A percentile compares a stretch with the other conserved stretches of the same genome.
Evolutionary conservation across 1,140 invertebrate species (phyloP).

Genomic region (Hyles euphorbiae): DNA sequence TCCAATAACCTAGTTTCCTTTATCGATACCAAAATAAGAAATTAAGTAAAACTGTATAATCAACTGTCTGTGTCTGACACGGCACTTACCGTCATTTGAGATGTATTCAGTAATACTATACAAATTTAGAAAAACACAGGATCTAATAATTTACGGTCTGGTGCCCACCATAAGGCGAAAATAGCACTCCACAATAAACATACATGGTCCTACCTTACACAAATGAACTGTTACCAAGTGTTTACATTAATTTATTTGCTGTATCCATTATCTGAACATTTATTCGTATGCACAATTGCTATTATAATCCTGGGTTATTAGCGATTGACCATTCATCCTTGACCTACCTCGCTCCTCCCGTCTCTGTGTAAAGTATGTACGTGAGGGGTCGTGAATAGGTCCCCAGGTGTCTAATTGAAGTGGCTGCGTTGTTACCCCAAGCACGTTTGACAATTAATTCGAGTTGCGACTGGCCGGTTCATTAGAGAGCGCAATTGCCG

Average conservation of each 20-base stretch:
- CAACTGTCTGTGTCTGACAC: too few relatives aligned
- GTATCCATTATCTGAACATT: conserved; percentile 8
- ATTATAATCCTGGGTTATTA: conserved; percentile 18
- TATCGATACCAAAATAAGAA: too few relatives aligned
- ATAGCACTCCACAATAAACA: too few relatives aligned
- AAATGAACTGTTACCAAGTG: too few relatives aligned
- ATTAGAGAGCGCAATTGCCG: conserved; percentile 53
- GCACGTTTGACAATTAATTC: conserved; percentile 58
- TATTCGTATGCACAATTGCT: conserved; percentile 12
- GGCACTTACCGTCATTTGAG: too few relatives aligned
- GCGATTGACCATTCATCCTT: conserved; percentile 9
- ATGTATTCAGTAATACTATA: too few relatives aligned
- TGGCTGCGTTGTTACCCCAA: conserved; percentile 37
- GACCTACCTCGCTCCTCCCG: conserved; percentile 2
- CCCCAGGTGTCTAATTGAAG: conserved; percentile 26
- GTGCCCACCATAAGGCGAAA: too few relatives aligned
- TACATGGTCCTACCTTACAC: too few relatives aligned
- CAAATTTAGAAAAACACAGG: too few relatives aligned
- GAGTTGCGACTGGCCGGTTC: conserved; percentile 41
- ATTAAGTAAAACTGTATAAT: too few relatives aligned
- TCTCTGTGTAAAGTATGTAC: conserved; percentile 2
- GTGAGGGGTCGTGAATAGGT: neutral
- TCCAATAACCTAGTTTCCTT: too few relatives aligned
- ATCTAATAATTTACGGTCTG: too few relatives aligned
- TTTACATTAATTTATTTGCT: conserved; percentile 6